phyloP scores from a whole-genome alignment of 2,113 vertebrate genomes.

The Ibidorhyncha struthersii region DNA sequence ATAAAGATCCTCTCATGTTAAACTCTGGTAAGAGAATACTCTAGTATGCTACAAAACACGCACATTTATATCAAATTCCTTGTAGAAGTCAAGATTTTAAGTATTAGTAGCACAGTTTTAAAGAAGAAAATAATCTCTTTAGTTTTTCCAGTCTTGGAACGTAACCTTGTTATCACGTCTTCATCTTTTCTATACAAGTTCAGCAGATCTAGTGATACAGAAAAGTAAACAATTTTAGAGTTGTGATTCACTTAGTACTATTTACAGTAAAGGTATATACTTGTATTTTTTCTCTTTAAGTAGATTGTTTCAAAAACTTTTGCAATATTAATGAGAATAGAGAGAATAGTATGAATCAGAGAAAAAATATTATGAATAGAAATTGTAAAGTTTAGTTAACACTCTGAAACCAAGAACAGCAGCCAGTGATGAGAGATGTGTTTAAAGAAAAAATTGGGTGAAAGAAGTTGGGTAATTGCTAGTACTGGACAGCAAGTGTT shows the following conservation, averaged over 20 bases:
- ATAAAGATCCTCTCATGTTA: neutral
- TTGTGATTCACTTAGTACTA: neutral
- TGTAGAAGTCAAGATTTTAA: neutral
- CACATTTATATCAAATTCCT: neutral
- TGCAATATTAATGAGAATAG: neutral
- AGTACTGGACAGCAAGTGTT: neutral
- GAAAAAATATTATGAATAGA: neutral
- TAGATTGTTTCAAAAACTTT: neutral
- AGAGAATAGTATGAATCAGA: neutral
- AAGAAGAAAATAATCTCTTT: neutral
- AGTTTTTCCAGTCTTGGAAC: neutral
- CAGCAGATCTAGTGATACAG: neutral
- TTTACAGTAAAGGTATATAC: neutral
- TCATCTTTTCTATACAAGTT: neutral
- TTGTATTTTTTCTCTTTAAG: neutral
- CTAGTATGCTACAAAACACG: neutral
- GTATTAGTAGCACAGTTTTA: neutral
- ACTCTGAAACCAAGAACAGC: neutral
- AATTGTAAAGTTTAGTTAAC: neutral
- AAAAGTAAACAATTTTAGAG: neutral
- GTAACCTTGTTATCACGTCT: neutral
- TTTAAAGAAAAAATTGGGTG: neutral
- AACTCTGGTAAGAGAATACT: neutral
- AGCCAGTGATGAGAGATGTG: neutral
- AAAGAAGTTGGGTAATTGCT: neutral